Evolutionary conservation across 2,888 invertebrate species (phyloP), one percentile per base, ranked within the genome.

Genomic region (Brachypalpus laphriformis): DNA sequence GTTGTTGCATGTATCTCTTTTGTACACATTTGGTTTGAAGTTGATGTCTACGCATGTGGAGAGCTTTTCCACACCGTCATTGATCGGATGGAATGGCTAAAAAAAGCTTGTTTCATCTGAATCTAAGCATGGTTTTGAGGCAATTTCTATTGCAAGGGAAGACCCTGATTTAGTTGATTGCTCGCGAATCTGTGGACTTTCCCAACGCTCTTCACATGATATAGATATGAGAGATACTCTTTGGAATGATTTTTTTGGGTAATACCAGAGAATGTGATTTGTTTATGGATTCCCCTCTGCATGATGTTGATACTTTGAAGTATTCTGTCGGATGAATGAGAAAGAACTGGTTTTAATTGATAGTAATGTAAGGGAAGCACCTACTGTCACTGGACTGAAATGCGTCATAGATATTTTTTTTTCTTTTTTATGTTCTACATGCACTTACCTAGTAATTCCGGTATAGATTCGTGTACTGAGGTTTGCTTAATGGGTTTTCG

Each of bases 1-100:
- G 28, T 54, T 70, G 68, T 59, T 59, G 45, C 18, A 28, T 61
- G 49, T 49, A 16, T 31, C 65, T 65, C 65, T 65, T 65, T 22
- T 47, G 65, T 34, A 31, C 8, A 65, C 47, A 34, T n/a, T 40
- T 28, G 31, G 22, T 47, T 11, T 34, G 45, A 56, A 45, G 61
- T 56, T 42, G 22, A 14, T 14, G 18, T 9, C 7, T 47, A 45
- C 40, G 56, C 28, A 42, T 22, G 6, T 1, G 25, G 9, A 72
- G 51, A 72, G 57, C 56, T 66, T 66, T 56, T 3, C 14, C 1
- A n/a, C 3, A 8, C 14, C 37, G 20, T 16, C 22, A 25, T 57
- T 5, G 1, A n/a, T 47, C n/a, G n/a, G 18, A 66, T 8, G 56
- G 54, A 31, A 54, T 28, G 25, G 37, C 56, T 28, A 5, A 37